Conservation (phyloP, 2,888 invertebrate genomes). For the Atethmia centrago region DNA sequence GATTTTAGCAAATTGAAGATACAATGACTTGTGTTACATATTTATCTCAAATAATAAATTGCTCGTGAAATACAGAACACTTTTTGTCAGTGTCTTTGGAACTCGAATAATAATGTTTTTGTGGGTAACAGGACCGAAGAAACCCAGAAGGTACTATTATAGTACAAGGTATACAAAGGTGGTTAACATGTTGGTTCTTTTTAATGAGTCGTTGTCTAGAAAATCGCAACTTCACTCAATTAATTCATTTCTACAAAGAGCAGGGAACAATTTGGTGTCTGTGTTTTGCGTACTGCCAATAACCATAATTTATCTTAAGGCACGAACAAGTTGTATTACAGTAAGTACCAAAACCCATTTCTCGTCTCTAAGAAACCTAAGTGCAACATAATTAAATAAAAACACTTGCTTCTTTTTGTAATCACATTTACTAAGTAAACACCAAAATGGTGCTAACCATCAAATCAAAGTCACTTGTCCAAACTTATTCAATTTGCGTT, state of each 20-base stretch:
- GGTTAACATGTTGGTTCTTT: no score
- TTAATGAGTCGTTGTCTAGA: neutral
- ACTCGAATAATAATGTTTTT: neutral
- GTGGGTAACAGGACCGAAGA: neutral
- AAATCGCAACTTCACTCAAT: neutral
- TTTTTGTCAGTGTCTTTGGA: neutral
- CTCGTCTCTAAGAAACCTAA: neutral
- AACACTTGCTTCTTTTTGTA: constrained; percentile 6
- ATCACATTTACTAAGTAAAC: constrained; percentile 14
- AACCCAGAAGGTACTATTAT: no score
- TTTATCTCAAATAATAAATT: neutral
- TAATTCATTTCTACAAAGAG: neutral
- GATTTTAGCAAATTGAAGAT: neutral
- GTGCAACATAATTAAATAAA: neutral
- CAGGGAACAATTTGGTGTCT: no score
- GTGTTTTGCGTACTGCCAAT: neutral
- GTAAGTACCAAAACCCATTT: constrained; percentile 5
- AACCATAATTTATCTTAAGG: neutral
- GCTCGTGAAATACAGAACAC: no score
- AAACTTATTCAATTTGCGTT: constrained; percentile 35
- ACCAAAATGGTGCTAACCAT: constrained; percentile 17
- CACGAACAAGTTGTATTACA: neutral
- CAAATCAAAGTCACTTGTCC: constrained; percentile 24
- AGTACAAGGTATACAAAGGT: no score
- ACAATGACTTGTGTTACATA: no score